Base-by-base conservation (phyloP, 2,888 invertebrate species). In the Clanis bilineata region DNA sequence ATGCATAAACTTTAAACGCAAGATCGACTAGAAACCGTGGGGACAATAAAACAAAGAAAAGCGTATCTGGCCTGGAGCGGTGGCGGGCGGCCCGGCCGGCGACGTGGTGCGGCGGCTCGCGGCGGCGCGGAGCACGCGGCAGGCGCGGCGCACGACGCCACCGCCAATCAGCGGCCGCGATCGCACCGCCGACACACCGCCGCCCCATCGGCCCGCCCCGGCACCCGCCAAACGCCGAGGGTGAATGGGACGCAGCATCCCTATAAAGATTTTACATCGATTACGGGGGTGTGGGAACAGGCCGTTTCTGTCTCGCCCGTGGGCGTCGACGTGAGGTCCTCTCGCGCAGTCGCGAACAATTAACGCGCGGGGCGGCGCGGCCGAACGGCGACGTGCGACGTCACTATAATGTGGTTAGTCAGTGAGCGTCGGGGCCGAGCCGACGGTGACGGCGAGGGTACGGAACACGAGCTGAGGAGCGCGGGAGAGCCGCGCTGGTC, bases 401-500 rank as follows among this genome's bases (percentile, higher is more conserved):
- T 89, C 92, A 91, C 91, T 90, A 90, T 93, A 93, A 93, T 93
- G 93, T 93, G 92, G 93, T 93, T 93, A 93, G 93, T 93, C 93
- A 93, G 93, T 93, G 93, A 93, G 87, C 93, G 93, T 90, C 93
- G 92, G 93, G 89, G 90, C 90, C 92, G 92, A 83, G 90, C 92
- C 92, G 93, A 92, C 92, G 88, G 88, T 83, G 89, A 87, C 83
- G 85, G 87, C 83, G 88, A 86, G 81, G 85, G 85, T 75, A 80
- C 83, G 80, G 88, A 89, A 67, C 86, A 86, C 85, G 90, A 89
- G 60, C 68, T 72, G 62, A 78, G 87, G 70, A 82, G 85, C 84
- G 87, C 82, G 83, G 84, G 83, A 77, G 85, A 86, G 76, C 79
- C 82, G 86, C 88, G 89, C 89, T 88, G 87, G 86, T 80, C 88